These are phyloP conservation scores for Andrena fulva DNA, from an alignment of 2,888 invertebrate species.

Conservation along the genomic window DNA sequence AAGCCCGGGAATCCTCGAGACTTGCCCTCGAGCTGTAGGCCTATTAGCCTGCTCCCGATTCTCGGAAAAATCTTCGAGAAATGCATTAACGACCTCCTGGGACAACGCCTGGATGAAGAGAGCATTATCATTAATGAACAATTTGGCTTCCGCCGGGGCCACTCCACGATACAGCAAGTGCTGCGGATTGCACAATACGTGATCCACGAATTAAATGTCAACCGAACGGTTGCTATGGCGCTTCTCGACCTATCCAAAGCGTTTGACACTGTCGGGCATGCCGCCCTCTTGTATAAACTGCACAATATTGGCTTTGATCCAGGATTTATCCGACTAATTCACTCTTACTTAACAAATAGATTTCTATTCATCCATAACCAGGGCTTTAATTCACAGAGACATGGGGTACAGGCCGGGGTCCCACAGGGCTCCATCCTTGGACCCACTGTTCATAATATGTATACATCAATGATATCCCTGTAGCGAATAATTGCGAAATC, in stretches of 20 bases:
- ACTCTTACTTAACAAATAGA: background rate
- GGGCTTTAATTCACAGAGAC: too few species aligned
- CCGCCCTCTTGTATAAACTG: background rate
- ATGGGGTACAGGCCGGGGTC: background rate
- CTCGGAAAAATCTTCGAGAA: background rate
- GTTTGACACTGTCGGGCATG: slow-evolving; percentile 9
- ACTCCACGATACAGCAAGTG: background rate
- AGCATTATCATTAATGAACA: background rate
- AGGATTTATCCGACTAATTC: background rate
- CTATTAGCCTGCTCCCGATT: background rate
- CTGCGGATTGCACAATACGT: background rate
- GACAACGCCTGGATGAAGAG: too few species aligned
- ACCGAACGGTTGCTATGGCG: background rate
- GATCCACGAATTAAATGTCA: background rate
- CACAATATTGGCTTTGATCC: background rate
- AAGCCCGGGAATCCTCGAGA: background rate
- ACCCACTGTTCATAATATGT: slow-evolving; percentile 3
- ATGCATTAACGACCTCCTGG: background rate
- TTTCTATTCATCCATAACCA: background rate
- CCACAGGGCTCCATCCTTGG: slow-evolving; percentile 18
- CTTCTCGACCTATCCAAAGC: slow-evolving; percentile 2
- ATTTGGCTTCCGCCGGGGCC: background rate
- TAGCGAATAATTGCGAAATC: too few species aligned
- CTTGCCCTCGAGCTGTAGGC: background rate
- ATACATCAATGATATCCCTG: slow-evolving; percentile 28